Base-by-base conservation (phyloP, 2,113 vertebrate species). In the Zapus hudsonius region DNA sequence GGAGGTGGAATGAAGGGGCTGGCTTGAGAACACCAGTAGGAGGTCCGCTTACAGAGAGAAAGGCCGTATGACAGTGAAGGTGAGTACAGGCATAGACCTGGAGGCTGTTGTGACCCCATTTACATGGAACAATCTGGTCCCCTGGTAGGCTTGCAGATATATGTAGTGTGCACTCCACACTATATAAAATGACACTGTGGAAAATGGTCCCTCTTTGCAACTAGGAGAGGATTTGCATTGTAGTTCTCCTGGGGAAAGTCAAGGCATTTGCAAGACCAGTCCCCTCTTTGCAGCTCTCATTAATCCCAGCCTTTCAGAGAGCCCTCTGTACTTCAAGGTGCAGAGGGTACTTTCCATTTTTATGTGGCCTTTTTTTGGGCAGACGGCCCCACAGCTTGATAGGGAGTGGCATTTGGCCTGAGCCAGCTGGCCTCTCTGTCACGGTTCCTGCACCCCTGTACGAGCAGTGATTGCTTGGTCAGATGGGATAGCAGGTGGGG, bases 381-480 rank as follows among this genome's bases (percentile, higher is more conserved):
- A 97, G 96, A 96, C 87, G 94, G 95, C 90, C 91, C 96, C 96
- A 78, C 97, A 97, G 97, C 96, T 95, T 97, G 96, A 96, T 76
- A 94, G 96, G 96, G 95, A 97, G 96, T 96, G 95, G 95, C 95
- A 94, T 96, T 96, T 97, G 95, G 96, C 94, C 93, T 0, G 3
- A 97, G 94, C 97, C 97, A 97, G 95, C 96, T 97, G 97, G 97
- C 85, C 83, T 84, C 81, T 94, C 95, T 96, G 95, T 97, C 95
- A 97, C 84, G 95, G 95, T 97, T 94, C 95, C 94, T 97, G 96
- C 96, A 97, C 96, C 94, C 96, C 95, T 97, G 95, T 95, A 94
- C 47, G 38, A 80, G 83, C 86, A 96, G 44, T 42, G 95, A 91
- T 95, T 89, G 93, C 72, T 79, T 75, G 93, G 94, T 96, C 95